Percentiles rank a stretch among this genome's conserved stretches.
Conservation (phyloP, 2,888 invertebrate genomes). For the Orthosia gothica region DNA sequence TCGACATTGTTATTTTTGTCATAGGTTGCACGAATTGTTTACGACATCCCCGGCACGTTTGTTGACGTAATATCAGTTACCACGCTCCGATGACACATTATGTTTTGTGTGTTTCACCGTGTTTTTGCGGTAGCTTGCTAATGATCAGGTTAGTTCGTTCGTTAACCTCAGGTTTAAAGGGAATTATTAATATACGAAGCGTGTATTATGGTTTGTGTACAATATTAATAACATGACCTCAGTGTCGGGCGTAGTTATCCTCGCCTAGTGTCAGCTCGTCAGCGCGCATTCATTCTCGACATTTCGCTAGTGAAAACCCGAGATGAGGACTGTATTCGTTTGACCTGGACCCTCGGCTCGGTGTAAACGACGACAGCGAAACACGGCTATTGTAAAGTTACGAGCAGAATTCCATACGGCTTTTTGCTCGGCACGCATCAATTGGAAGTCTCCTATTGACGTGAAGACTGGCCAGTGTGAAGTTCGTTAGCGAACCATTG, state of each 20-base stretch:
- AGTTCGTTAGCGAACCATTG: constrained; percentile 77
- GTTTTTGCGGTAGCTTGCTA: constrained; percentile 55
- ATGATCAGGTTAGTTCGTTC: constrained; percentile 41
- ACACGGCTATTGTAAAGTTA: constrained; percentile 63
- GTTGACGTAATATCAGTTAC: constrained; percentile 81
- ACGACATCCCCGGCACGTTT: constrained; percentile 82
- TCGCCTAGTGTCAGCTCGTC: constrained; percentile 73
- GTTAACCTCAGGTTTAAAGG: constrained; percentile 34
- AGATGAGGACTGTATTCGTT: constrained; percentile 57
- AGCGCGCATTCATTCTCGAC: constrained; percentile 67
- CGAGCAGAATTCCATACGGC: constrained; percentile 57
- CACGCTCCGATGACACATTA: constrained; percentile 78
- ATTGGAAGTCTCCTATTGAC: constrained; percentile 55
- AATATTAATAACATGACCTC: constrained; percentile 68
- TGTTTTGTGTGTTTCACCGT: constrained; percentile 64
- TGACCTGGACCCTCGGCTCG: constrained; percentile 61
- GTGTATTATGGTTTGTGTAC: constrained; percentile 37
- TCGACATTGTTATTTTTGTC: constrained; percentile 82
- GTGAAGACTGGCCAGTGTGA: constrained; percentile 60
- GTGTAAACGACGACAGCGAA: constrained; percentile 54
- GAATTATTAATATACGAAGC: constrained; percentile 33
- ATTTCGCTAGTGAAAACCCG: constrained; percentile 65
- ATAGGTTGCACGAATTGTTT: constrained; percentile 80
- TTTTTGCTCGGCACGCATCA: constrained; percentile 63
- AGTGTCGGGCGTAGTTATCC: constrained; percentile 62